Base-by-base conservation (phyloP, 2,113 vertebrate genomes). In the Bagarius yarrelli region DNA sequence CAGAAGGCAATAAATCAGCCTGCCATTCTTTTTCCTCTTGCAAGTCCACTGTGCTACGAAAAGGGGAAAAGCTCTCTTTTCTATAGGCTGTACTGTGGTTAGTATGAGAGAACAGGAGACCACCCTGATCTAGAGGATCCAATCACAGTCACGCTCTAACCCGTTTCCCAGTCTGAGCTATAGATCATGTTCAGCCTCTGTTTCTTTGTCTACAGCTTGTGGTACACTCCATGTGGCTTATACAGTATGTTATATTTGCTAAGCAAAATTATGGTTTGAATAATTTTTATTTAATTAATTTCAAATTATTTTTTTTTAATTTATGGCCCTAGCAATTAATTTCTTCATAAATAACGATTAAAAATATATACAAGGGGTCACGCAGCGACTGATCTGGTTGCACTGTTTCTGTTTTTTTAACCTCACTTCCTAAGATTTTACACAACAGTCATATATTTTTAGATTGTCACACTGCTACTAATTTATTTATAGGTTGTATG, bases 61-160 rank as follows among this genome's bases (percentile, higher is more conserved):
- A 79, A 72, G 80, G 69, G 80, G 76, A 55, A 83, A 83, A 76
- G 61, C 25, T 13, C 30, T 76, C 40, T 67, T 80, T 83, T 84
- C 57, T 64, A 83, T 72, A 77, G 60, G 44, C 50, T 86, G 55
- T 74, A 63, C 60, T 85, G 78, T 81, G 76, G 80, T 86, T 79
- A 63, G 32, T 36, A 32, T 40, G 23, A 57, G 36, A 57, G 27
- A 63, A 70, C 52, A 63, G 9, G 18, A 66, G 79, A 57, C 75
- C 67, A 78, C 50, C 55, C 61, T 75, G 40, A 79, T 63, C 36
- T 25, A 85, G 19, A 78, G 69, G 64, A 81, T 74, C 71, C 64
- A 85, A 85, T 85, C 80, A 82, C 83, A 82, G 80, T 32, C 19
- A 30, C 16, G 30, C 73, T 70, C 73, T 82, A 60, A 82, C 19